Base-by-base conservation (phyloP, 2,113 vertebrate species). In the Tachysurus vachellii region DNA sequence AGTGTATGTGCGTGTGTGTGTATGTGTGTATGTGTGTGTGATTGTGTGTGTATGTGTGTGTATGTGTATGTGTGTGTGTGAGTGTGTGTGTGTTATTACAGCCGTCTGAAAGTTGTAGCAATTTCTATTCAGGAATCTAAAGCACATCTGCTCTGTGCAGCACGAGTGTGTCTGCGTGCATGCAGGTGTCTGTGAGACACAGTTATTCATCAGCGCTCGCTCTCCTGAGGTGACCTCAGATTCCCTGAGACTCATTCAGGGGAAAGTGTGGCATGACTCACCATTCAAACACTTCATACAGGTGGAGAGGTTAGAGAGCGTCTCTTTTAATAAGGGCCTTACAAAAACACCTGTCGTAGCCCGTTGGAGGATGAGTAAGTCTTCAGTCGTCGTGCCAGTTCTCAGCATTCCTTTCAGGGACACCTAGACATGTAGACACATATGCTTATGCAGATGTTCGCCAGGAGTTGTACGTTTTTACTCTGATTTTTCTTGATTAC, bases 201-300 rank as follows among this genome's bases (percentile, higher is more conserved):
- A 31, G 17, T 61, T 62, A 44, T 71, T 44, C n/a, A 56, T 83
- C 68, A 36, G 12, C 50, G 5, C 80, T 87, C 71, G 5, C 47
- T 90, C 71, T 82, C 94, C 88, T 90, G 85, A 89, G 90, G 84
- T 86, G 91, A 92, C 89, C 91, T 84, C 86, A 31, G 85, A 44
- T 85, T 89, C 81, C 31, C 64, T 73, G 77, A 56, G 71, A 81
- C 61, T 91, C 87, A 91, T 88, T 90, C 87, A 91, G 82, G 54
- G 54, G 83, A 87, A 73, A 85, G 76, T 54, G 87, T 50, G 23
- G 50, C 82, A 85, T 91, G 91, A 92, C 73, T 92, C 91, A 91
- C 77, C 53, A 7, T 83, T 86, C 53, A 73, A 86, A 53, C 76
- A 84, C 57, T 86, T 59, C 83, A 90, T 82, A 87, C 85, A 89